Conservation (phyloP, 2,797 vertebrate species). For the Perodicticus potto region DNA sequence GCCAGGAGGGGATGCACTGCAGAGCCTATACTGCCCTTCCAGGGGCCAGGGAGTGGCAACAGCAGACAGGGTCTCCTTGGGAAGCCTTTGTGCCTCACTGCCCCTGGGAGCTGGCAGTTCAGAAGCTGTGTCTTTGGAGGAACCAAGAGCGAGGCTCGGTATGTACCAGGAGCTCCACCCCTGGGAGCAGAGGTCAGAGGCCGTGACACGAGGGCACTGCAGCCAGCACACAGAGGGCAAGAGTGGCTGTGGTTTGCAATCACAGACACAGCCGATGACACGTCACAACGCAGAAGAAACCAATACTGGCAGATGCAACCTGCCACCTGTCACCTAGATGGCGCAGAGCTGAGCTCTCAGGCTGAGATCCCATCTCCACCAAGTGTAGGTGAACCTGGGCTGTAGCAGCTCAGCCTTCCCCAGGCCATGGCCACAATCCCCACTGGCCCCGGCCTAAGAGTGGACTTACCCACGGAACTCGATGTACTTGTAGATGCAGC, state of each 20-base stretch:
- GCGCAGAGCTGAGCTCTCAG: background rate
- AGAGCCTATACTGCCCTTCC: too few species aligned
- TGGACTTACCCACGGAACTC: slow-evolving; percentile 96
- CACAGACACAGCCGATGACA: too few species aligned
- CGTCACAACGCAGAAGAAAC: too few species aligned
- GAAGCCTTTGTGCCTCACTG: background rate
- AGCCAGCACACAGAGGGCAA: too few species aligned
- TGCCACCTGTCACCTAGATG: too few species aligned
- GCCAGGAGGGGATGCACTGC: background rate
- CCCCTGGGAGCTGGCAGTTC: too few species aligned
- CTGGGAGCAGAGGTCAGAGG: background rate
- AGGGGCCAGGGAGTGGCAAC: too few species aligned
- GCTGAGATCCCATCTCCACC: background rate
- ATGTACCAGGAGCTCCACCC: too few species aligned
- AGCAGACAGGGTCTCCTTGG: background rate
- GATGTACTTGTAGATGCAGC: slow-evolving; percentile 99
- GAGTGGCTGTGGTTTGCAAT: background rate
- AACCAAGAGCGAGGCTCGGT: fast-evolving
- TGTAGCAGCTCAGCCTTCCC: too few species aligned
- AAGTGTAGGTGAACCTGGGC: too few species aligned
- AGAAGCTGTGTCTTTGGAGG: background rate
- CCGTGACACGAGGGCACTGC: background rate
- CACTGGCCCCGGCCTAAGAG: background rate
- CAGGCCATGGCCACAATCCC: too few species aligned
- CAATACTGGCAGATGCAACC: too few species aligned